These are phyloP conservation scores for Actenoides lindsayi DNA, from an alignment of 2,113 vertebrate genomes.

Conservation along the genomic window DNA sequence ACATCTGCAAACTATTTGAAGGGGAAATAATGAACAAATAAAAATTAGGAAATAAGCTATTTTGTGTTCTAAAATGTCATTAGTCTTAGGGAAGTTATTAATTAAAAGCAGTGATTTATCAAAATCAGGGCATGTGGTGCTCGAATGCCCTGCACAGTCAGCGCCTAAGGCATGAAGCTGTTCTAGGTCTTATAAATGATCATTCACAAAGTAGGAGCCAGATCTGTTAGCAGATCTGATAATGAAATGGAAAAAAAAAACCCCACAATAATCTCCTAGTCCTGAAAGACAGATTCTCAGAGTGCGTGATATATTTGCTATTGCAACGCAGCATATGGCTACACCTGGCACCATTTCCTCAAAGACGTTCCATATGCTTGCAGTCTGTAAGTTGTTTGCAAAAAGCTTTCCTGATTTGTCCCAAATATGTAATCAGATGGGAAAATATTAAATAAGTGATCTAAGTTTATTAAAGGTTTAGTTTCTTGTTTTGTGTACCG, in stretches of 20 bases:
- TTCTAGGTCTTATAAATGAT: neutral
- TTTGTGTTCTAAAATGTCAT: neutral
- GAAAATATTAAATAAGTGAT: neutral
- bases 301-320: neutral
- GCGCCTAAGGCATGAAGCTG: neutral
- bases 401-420: neutral
- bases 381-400: slow-evolving; percentile 12
- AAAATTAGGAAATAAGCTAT: neutral
- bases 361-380: slow-evolving; percentile 29
- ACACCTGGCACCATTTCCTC: slow-evolving; percentile 21
- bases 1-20: neutral
- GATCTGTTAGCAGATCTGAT: neutral
- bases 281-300: neutral
- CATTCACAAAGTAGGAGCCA: neutral
- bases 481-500: neutral
- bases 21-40: neutral
- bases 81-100: neutral
- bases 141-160: neutral
- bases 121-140: neutral
- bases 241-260: neutral
- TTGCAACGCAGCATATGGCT: neutral
- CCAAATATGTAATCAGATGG: neutral
- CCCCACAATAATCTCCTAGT: neutral
- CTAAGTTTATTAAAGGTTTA: neutral
- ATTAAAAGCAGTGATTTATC: neutral